phyloP scores from a whole-genome alignment of 1,140 invertebrate species.

The Globodera ellingtonae region DNA sequence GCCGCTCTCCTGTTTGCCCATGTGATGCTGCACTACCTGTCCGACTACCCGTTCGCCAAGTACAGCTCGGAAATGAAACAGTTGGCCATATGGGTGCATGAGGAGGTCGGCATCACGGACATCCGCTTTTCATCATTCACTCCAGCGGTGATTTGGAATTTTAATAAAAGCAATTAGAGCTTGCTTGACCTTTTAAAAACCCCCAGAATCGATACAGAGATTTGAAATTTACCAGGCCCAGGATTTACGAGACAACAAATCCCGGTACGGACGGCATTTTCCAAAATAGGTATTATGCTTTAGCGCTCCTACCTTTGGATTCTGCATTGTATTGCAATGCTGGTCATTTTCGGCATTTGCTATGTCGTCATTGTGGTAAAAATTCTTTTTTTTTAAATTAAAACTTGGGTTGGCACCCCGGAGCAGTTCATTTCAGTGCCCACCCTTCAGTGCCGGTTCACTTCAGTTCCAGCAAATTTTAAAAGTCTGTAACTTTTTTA shows the following conservation, averaged over 20 bases:
- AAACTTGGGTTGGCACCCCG: not conserved
- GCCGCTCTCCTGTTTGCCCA: slow-evolving; percentile 12
- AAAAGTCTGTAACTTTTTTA: too few species aligned
- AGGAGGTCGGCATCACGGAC: slow-evolving; percentile 19
- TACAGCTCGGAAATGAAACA: slow-evolving; percentile 9
- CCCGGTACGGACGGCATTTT: too few species aligned
- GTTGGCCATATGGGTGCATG: slow-evolving; percentile 12
- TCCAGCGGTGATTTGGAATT: not conserved
- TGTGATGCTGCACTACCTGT: slow-evolving; percentile 21
- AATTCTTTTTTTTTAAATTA: not conserved
- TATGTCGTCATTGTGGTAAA: slow-evolving; percentile 25
- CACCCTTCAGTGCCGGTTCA: not conserved
- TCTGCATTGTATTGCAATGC: slow-evolving; percentile 18
- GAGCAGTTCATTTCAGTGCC: not conserved
- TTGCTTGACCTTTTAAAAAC: too few species aligned
- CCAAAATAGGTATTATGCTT: not conserved
- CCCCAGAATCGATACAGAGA: too few species aligned
- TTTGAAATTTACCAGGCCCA: too few species aligned
- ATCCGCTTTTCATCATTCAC: slow-evolving; percentile 28
- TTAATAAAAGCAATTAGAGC: too few species aligned
- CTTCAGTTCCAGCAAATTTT: too few species aligned
- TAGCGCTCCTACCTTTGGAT: slow-evolving; percentile 14
- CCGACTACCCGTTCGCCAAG: slow-evolving; percentile 21
- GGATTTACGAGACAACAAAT: too few species aligned
- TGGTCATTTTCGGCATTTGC: slow-evolving; percentile 22